Evolutionary conservation across 2,888 invertebrate species (phyloP), one percentile per base, ranked within the genome.

Genomic region (Protonemura montana): DNA sequence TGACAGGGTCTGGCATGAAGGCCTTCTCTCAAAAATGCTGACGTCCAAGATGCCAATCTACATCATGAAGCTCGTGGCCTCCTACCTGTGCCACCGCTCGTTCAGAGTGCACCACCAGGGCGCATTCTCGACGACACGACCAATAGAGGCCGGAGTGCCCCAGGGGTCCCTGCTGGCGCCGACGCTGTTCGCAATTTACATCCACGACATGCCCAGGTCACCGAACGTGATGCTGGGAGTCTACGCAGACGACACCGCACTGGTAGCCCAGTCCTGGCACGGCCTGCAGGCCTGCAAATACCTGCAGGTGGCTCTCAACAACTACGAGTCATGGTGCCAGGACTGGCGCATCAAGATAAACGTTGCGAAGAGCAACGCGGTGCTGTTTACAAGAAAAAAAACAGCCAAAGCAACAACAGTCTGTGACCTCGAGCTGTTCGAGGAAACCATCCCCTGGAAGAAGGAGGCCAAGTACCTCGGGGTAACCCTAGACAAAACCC

Each of bases 121-220:
- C 5, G 81, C 83, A 0, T 28, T 78, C 6, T 89, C 89, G 0
- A 27, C 85, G 0, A 82, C 35, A 13, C 82, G 87, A 27, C 29
- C 81, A 7, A 88, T 89, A 28, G 30, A 77, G 16, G 89, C 89
- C 0, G 90, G 90, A 2, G 81, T 81, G 16, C 81, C 81, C 3
- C 89, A 90, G 87, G 89, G 89, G 26, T 87, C 88, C 6, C 59
- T 89, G 28, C 88, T 90, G 76, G 87, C 87, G 16, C 89, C 89
- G 10, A 82, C 86, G 0, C 81, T 89, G 0, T 90, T 88, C 85
- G 87, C 82, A 29, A 16, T 89, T 3, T 89, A 88, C 84, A 88
- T 88, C 0, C 87, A 87, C 25, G 89, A 87, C 87, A 89, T 89
- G 88, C 89, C 89, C 84, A 87, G 88, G 88, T 6, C 29, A n/a